phyloP scores from a whole-genome alignment of 2,888 invertebrate species.

The Athalia cordata region DNA sequence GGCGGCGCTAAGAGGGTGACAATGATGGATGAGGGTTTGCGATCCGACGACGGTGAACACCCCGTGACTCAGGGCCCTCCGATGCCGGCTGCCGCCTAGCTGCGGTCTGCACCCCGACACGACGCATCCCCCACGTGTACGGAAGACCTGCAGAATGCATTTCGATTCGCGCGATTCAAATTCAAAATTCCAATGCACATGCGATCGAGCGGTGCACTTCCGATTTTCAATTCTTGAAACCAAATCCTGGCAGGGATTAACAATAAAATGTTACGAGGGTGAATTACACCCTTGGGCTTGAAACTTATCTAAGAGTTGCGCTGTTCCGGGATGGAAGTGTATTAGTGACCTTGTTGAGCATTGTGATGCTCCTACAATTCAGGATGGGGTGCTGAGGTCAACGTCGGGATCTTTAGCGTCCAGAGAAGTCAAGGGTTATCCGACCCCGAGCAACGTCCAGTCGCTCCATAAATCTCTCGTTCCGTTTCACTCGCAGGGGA shows the following conservation, averaged over 20 bases:
- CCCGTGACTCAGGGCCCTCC: slow-evolving; percentile 70
- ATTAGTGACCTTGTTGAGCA: slow-evolving; percentile 36
- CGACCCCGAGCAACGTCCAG: slow-evolving; percentile 57
- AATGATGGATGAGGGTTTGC: slow-evolving; percentile 72
- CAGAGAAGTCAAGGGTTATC: slow-evolving; percentile 69
- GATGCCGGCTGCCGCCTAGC: slow-evolving; percentile 57
- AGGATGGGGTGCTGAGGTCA: slow-evolving; percentile 55
- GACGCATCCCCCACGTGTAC: slow-evolving; percentile 30
- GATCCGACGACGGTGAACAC: slow-evolving; percentile 57
- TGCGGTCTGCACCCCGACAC: slow-evolving; percentile 39
- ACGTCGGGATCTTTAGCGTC: slow-evolving; percentile 60
- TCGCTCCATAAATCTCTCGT: slow-evolving; percentile 71
- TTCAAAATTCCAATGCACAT: no score
- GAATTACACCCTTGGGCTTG: no score
- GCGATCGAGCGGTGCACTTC: no score
- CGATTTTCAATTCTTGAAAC: no score
- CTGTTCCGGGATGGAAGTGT: slow-evolving; percentile 22
- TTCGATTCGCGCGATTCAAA: no score
- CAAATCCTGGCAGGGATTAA: no score
- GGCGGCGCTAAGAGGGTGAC: slow-evolving; percentile 69
- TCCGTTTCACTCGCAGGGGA: slow-evolving; percentile 65
- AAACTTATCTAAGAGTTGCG: slow-evolving; percentile 3
- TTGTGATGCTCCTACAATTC: slow-evolving; percentile 26
- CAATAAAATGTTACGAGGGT: no score
- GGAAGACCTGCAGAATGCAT: slow-evolving; percentile 4